Percentiles rank a stretch among this genome's conserved stretches.
phyloP scores from a whole-genome alignment of 2,797 vertebrate species.

The Uromys caudimaculatus region DNA sequence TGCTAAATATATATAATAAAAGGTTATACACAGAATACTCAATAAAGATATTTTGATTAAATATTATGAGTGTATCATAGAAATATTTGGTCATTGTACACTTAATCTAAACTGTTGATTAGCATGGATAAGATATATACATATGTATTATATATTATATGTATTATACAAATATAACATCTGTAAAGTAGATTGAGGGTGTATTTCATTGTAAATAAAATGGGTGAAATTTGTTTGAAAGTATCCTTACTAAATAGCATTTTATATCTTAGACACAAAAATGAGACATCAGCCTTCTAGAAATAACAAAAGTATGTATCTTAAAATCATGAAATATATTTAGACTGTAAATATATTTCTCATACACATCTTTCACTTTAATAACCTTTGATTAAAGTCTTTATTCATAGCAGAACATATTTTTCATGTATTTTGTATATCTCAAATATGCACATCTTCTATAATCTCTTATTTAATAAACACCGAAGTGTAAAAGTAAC shows the following conservation, averaged over 20 bases:
- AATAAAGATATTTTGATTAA: not conserved
- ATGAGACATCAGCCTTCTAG: not conserved
- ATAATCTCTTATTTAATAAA: not conserved
- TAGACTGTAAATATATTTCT: not conserved
- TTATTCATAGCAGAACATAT: not conserved
- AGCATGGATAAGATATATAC: not conserved
- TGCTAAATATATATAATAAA: not conserved
- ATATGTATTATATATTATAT: not conserved
- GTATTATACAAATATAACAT: not conserved
- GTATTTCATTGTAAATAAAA: not conserved
- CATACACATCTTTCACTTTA: not conserved
- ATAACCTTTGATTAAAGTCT: not conserved
- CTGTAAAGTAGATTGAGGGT: not conserved
- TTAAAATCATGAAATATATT: not conserved
- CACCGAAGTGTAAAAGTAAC: not conserved
- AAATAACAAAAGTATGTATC: not conserved
- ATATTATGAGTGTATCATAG: not conserved
- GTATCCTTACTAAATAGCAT: not conserved
- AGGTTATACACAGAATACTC: not conserved
- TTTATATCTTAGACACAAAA: not conserved
- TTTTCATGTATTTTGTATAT: not conserved
- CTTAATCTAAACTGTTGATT: not conserved
- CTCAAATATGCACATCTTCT: not conserved
- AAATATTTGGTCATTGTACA: not conserved
- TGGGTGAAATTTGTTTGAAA: not conserved